Conservation (phyloP, 2,797 vertebrate species). For the Leptatherina wallacei region DNA sequence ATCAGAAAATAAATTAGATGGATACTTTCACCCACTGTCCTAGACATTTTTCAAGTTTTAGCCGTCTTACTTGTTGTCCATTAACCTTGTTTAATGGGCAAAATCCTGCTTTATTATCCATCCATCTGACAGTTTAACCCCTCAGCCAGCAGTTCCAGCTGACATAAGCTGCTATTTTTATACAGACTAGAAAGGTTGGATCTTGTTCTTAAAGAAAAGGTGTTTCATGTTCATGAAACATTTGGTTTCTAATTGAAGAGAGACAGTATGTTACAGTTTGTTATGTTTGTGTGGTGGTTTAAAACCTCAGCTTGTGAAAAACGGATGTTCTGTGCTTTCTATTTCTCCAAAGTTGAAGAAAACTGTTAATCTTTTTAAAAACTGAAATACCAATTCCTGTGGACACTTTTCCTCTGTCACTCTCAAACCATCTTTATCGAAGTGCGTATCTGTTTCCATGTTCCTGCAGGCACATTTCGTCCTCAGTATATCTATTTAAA, state of each 20-base stretch:
- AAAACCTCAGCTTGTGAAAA: constrained; percentile 31
- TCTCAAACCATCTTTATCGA: constrained; percentile 17
- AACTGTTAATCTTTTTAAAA: constrained; percentile 21
- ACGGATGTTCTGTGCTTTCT: background rate
- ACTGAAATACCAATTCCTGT: constrained; percentile 9
- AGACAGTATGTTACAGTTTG: background rate
- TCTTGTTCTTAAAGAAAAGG: background rate
- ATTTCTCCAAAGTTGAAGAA: constrained; percentile 17
- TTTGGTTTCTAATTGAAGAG: constrained; percentile 1
- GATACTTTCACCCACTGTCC: no score
- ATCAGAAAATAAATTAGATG: no score
- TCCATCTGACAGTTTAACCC: no score
- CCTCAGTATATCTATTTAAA: background rate
- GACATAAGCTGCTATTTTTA: constrained; percentile 1
- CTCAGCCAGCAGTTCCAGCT: background rate
- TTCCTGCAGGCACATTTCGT: constrained; percentile 5
- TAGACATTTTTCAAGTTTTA: no score
- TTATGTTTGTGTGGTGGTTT: constrained; percentile 17
- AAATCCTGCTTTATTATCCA: no score
- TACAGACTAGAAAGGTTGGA: constrained; percentile 5
- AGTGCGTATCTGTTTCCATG: background rate
- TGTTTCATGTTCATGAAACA: constrained; percentile 15
- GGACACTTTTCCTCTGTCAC: constrained; percentile 1
- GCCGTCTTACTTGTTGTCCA: no score
- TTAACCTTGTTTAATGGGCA: no score